Evolutionary conservation across 2,113 vertebrate genomes (phyloP).

Genomic region (Macrotis lagotis): DNA sequence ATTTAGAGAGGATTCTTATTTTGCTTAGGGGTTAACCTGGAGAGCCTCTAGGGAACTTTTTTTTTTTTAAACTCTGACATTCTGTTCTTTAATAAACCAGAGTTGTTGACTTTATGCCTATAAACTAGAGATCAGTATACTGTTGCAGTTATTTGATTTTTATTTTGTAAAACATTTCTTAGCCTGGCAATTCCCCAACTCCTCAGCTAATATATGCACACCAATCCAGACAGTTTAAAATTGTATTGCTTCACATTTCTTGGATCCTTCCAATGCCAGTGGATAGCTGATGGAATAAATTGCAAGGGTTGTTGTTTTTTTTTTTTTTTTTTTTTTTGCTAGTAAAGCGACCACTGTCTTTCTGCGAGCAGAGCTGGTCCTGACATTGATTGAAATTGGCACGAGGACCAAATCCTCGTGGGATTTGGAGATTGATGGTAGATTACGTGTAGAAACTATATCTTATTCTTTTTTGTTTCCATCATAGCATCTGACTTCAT

Average conservation of each 20-base stretch:
- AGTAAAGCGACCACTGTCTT: neutral
- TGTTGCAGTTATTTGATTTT: neutral
- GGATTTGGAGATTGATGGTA: neutral
- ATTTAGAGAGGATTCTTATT: neutral
- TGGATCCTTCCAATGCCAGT: neutral
- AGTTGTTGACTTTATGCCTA: neutral
- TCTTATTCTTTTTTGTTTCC: neutral
- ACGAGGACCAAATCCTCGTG: neutral
- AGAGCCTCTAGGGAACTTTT: neutral
- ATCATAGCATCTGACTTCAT: neutral
- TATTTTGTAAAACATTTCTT: neutral
- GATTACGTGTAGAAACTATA: neutral
- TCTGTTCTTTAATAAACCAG: neutral
- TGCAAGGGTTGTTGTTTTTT: too few species aligned
- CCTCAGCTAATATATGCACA: neutral
- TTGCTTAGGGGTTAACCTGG: neutral
- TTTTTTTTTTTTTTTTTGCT: too few species aligned
- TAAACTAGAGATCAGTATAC: neutral
- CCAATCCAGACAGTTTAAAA: neutral
- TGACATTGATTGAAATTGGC: neutral
- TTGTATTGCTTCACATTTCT: neutral
- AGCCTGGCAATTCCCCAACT: neutral
- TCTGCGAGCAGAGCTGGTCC: neutral
- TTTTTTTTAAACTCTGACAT: neutral
- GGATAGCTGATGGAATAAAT: neutral